A percentile compares a stretch with the other conserved stretches of the same genome.
Evolutionary conservation across 2,113 vertebrate genomes (phyloP).

Genomic region (Dipodomys spectabilis): DNA sequence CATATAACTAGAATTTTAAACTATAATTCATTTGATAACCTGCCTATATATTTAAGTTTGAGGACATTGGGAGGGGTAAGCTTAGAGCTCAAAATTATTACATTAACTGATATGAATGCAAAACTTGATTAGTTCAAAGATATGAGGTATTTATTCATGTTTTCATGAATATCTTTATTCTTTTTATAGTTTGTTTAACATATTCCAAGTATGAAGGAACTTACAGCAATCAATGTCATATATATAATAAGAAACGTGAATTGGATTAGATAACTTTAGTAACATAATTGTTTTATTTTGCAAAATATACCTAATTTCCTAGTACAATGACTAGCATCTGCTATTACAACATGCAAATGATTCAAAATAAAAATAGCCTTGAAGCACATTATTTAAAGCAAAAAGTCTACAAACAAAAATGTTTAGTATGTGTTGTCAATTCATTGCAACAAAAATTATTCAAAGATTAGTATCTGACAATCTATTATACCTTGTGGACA

Average conservation of each 20-base stretch:
- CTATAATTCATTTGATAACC: not conserved
- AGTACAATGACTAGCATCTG: not conserved
- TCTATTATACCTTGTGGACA: not conserved
- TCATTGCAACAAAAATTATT: not conserved
- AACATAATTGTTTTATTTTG: conserved; percentile 36
- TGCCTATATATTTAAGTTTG: not conserved
- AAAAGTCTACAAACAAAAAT: conserved; percentile 6
- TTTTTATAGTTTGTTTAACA: not conserved
- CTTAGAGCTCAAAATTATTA: not conserved
- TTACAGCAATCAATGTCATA: not conserved
- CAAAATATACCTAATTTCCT: conserved; percentile 12
- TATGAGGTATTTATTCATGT: not conserved
- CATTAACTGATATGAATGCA: not conserved
- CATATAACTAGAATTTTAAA: not conserved
- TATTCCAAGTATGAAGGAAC: not conserved
- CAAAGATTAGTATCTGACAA: not conserved
- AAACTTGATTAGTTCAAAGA: not conserved
- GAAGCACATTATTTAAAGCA: not conserved
- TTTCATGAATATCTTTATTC: not conserved
- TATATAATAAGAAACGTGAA: not conserved
- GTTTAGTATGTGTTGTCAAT: not conserved
- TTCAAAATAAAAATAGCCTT: not conserved
- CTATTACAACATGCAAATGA: not conserved
- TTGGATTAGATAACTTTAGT: conserved; percentile 31
- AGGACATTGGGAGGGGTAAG: too few relatives aligned